Percentiles rank a stretch among this genome's conserved stretches.
Conservation (phyloP, 1,140 invertebrate genomes). For the Zaprionus camerounensis region DNA sequence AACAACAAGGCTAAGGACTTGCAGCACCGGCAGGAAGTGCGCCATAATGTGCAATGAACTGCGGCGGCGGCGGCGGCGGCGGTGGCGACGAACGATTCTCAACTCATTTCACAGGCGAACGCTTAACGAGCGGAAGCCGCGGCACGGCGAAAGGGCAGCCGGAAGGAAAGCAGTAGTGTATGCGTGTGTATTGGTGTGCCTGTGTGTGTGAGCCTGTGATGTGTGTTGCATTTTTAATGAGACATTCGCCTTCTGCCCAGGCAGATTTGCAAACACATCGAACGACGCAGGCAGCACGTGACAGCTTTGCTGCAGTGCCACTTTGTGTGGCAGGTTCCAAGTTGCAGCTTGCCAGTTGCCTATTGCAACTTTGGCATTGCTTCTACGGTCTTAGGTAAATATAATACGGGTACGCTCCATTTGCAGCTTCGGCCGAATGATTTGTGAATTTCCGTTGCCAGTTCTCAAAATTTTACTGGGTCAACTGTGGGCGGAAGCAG, state of each 20-base stretch:
- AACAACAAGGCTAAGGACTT: slow-evolving; percentile 6
- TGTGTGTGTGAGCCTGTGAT: slow-evolving; percentile 25
- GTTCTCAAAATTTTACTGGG: slow-evolving; percentile 31
- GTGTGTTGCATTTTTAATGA: slow-evolving; percentile 57
- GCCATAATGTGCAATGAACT: slow-evolving; percentile 59
- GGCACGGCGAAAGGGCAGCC: slow-evolving; percentile 11
- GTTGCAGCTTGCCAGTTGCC: slow-evolving; percentile 14
- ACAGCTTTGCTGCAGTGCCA: slow-evolving; percentile 49
- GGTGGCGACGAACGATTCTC: slow-evolving; percentile 29
- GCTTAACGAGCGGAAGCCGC: slow-evolving; percentile 52
- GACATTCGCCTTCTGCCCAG: slow-evolving; percentile 26
- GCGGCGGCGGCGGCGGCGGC: slow-evolving; percentile 24
- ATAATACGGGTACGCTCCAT: slow-evolving; percentile 42
- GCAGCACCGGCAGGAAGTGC: slow-evolving; percentile 44
- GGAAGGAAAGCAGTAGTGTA: slow-evolving; percentile 14
- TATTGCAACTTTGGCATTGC: slow-evolving; percentile 3
- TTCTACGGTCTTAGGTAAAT: slow-evolving; percentile 19
- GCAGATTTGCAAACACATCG: slow-evolving; percentile 51
- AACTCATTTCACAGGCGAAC: slow-evolving; percentile 56
- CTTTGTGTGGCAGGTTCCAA: slow-evolving; percentile 23
- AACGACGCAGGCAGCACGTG: slow-evolving; percentile 43
- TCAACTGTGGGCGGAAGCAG: slow-evolving; percentile 9
- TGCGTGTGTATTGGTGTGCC: slow-evolving; percentile 9
- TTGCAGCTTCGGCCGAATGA: slow-evolving; percentile 28
- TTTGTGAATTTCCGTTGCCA: slow-evolving; percentile 45